These are phyloP conservation scores for Flexamia atlantica DNA, from an alignment of 2,888 invertebrate genomes.

Conservation along the genomic window DNA sequence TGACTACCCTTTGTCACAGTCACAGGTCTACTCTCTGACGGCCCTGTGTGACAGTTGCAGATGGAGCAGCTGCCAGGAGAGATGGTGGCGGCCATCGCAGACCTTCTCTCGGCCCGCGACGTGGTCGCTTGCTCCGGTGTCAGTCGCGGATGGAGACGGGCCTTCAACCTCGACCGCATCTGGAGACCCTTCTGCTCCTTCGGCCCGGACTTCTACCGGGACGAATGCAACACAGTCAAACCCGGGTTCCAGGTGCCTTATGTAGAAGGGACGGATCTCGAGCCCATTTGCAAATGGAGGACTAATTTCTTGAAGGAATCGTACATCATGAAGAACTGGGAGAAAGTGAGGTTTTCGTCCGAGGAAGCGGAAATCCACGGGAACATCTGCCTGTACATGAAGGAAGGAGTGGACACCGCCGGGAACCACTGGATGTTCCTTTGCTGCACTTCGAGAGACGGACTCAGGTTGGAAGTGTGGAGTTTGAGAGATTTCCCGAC, in stretches of 20 bases:
- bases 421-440: constrained; percentile 48
- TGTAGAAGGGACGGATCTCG: constrained; percentile 1
- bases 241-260: constrained; percentile 32
- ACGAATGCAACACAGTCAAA: constrained; percentile 33
- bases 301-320: constrained; percentile 35
- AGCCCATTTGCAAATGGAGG: constrained; percentile 49
- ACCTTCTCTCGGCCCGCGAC: constrained; percentile 20
- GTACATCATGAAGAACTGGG: constrained; percentile 38
- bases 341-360: not conserved
- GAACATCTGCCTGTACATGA: constrained; percentile 20
- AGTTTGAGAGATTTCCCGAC: constrained; percentile 14
- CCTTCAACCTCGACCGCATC: constrained; percentile 48
- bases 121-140: constrained; percentile 19
- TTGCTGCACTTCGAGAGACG: constrained; percentile 42
- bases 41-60: too few species aligned
- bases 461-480: constrained; percentile 41
- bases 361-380: constrained; percentile 29
- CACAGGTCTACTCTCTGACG: not conserved
- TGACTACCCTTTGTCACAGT: too few species aligned
- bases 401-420: constrained; percentile 14
- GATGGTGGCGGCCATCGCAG: constrained; percentile 56
- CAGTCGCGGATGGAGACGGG: constrained; percentile 15
- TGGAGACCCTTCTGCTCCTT: constrained; percentile 39
- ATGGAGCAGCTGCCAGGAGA: constrained; percentile 34
- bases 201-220: constrained; percentile 33